Evolutionary conservation across 2,113 vertebrate species (phyloP), one percentile per base, ranked within the genome.

Genomic region (Dicrurus megarhynchus): DNA sequence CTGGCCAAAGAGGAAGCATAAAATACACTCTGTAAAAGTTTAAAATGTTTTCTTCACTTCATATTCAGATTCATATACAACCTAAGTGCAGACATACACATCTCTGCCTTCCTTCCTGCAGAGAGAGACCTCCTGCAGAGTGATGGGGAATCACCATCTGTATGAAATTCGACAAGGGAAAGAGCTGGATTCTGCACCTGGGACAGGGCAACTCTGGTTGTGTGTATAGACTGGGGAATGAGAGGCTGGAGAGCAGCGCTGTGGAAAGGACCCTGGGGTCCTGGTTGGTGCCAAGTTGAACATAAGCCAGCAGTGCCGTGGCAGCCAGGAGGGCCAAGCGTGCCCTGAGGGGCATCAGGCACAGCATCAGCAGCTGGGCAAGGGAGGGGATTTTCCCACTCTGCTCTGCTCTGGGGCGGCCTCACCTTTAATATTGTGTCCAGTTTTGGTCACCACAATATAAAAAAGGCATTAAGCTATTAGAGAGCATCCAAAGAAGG

Each of bases 321-420:
- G 47, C 21, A 33, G 27, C 22, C 47, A 46, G 57, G 21, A 53
- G 27, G 8, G 21, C 11, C 68, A 73, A 2, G 0, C 1, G 0
- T 53, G 27, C 9, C 22, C 57, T 44, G 27, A 7, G 13, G 22
- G 0, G 1, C 13, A 21, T 37, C 33, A 46, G 33, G 27, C 39
- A 19, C 16, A 71, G 21, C 16, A 37, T 22, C 1, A 0, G 5
- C 52, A 70, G 44, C 30, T 0, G 1, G 9, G 46, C 19, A 10
- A 50, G n/a, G 15, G 46, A 69, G 46, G n/a, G 13, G 46, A 50
- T 37, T 50, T n/a, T 69, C n/a, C 30, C 4, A 1, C n/a, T 69
- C n/a, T 37, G 46, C 26, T 22, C 46, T 69, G 46, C 9, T 6
- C 26, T 69, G 46, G n/a, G 19, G n/a, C 4, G 1, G n/a, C n/a